Evolutionary conservation across 2,888 invertebrate species (phyloP), one percentile per base, ranked within the genome.

Genomic region (Tholera decimalis): DNA sequence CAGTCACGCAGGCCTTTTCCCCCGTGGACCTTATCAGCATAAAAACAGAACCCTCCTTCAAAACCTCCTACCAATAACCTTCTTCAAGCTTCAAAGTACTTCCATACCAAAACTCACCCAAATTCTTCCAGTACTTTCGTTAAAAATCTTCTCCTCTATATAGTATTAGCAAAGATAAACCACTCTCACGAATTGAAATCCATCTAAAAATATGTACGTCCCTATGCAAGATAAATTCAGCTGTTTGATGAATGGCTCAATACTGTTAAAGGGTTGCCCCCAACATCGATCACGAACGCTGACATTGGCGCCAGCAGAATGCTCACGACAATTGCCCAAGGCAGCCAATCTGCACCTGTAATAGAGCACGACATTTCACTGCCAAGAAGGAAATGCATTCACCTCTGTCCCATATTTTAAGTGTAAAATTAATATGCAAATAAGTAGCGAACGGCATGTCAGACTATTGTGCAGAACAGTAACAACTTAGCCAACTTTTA

Each of bases 351-450:
- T 64, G 2, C 59, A 73, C 74, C 72, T 74, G 74, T 71, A 74
- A 55, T 33, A 64, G 59, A 56, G 35, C 74, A 65, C 69, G 66
- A 78, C 74, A 72, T 79, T 80, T 73, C 66, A 62, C 67, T 24
- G 54, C 44, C 60, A 61, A 64, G 62, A 77, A 69, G 71, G 73
- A 79, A 80, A 80, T 67, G 76, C 79, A 79, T 80, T 77, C 76
- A 79, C 73, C 75, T 81, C 79, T 77, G 82, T 80, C 73, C 82
- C 68, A 80, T 82, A 82, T 76, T 82, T 82, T 63, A 76, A 58
- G 64, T 64, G 84, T 83, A 86, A 85, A 90, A 90, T 91, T 90
- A 90, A 91, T 89, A 91, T 90, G 89, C 86, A 89, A 91, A 92
- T 90, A 86, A 84, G 85, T 87, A 85, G 83, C 85, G 84, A 86